These are phyloP conservation scores for Panthera tigris DNA, from an alignment of 2,113 vertebrate species.

Conservation along the genomic window DNA sequence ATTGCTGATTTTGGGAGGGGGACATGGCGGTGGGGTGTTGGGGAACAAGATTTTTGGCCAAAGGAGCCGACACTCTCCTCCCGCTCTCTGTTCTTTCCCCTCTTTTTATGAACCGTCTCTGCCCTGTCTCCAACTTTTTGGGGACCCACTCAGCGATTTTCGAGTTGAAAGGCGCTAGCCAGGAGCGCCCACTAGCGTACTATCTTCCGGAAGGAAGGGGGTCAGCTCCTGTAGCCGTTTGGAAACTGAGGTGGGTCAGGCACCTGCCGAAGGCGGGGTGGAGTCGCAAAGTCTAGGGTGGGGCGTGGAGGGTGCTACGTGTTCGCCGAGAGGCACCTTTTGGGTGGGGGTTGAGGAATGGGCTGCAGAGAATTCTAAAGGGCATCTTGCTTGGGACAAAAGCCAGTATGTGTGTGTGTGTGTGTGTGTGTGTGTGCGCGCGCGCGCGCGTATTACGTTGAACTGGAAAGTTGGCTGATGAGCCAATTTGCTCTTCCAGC, in stretches of 20 bases:
- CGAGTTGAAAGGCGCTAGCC: not conserved
- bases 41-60: not conserved
- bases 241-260: not conserved
- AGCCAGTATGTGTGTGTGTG: not conserved
- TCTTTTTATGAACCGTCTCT: not conserved
- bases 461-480: not conserved
- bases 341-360: not conserved
- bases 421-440: not conserved
- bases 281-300: not conserved
- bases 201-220: not conserved
- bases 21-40: not conserved
- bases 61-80: not conserved
- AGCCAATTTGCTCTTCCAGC: not conserved
- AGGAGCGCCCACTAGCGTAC: not conserved
- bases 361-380: not conserved
- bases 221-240: not conserved
- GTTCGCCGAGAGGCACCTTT: not conserved
- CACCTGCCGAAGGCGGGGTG: conserved; percentile 70
- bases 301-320: not conserved
- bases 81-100: not conserved
- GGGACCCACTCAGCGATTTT: not conserved
- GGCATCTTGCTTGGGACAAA: not conserved
- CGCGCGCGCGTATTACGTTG: not conserved
- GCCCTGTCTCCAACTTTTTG: not conserved
- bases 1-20: not conserved